A percentile compares a stretch with the other conserved stretches of the same genome.
Conservation (phyloP, 2,888 invertebrate genomes). For the Diaphora mendica region DNA sequence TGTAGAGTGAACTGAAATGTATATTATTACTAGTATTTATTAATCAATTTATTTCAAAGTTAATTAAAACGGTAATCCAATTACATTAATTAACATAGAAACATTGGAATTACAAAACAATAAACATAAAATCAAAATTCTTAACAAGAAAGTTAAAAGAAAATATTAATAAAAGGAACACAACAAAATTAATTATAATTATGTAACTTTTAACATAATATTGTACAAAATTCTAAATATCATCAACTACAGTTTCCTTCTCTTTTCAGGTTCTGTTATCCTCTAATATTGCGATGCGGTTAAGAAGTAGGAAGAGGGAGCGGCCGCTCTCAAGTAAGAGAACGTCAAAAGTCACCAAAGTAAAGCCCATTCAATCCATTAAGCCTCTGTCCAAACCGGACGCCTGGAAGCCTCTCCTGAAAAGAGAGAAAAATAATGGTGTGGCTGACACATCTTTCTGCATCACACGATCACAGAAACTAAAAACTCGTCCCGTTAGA, state of each 20-base stretch:
- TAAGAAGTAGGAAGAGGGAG: conserved; percentile 89
- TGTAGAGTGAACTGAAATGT: too few relatives aligned
- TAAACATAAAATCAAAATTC: too few relatives aligned
- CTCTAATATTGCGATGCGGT: conserved; percentile 86
- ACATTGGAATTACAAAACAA: too few relatives aligned
- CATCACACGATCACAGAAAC: conserved; percentile 74
- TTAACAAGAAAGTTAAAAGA: too few relatives aligned
- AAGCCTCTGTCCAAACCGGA: conserved; percentile 64
- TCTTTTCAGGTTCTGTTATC: conserved; percentile 68
- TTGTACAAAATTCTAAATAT: too few relatives aligned
- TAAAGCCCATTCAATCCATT: conserved; percentile 63
- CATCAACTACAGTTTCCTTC: neutral
- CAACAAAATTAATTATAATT: too few relatives aligned
- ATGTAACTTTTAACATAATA: too few relatives aligned
- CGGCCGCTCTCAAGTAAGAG: conserved; percentile 82
- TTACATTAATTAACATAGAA: too few relatives aligned
- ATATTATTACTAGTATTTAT: too few relatives aligned
- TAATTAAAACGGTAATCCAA: too few relatives aligned
- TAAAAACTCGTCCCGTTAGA: conserved; percentile 75
- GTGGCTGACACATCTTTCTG: conserved; percentile 65
- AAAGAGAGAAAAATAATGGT: conserved; percentile 74
- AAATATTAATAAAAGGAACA: too few relatives aligned
- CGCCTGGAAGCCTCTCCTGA: conserved; percentile 75
- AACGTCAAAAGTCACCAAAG: conserved; percentile 65
- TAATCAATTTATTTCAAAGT: too few relatives aligned